A percentile compares a stretch with the other conserved stretches of the same genome.
These are phyloP conservation scores for Rhinoraja longicauda DNA, from an alignment of 2,797 vertebrate species.

Conservation along the genomic window DNA sequence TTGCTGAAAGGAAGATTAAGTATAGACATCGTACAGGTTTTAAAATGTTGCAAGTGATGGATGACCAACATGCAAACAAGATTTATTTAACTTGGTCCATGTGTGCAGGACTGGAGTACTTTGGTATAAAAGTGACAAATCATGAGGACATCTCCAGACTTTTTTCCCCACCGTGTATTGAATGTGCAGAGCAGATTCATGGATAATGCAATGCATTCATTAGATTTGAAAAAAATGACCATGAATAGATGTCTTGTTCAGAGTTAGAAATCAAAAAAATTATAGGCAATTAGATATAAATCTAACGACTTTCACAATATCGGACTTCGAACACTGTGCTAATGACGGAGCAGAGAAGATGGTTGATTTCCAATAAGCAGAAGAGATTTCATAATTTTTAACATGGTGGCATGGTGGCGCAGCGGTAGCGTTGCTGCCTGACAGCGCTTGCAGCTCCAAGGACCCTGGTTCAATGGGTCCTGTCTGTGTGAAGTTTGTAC, in stretches of 20 bases:
- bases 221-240: neutral
- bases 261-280: neutral
- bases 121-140: neutral
- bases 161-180: neutral
- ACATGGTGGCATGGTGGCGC: too few relatives aligned
- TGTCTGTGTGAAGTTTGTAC: too few relatives aligned
- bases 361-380: neutral
- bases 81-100: slow-evolving; percentile 7
- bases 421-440: too few relatives aligned
- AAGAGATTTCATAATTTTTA: too few relatives aligned
- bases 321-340: neutral
- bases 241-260: neutral
- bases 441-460: too few relatives aligned
- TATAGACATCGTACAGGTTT: neutral
- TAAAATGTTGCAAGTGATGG: slow-evolving; percentile 11
- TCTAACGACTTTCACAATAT: neutral
- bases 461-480: too few relatives aligned
- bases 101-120: neutral
- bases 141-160: neutral
- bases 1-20: neutral
- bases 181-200: neutral
- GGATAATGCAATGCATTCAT: neutral
- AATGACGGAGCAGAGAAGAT: neutral
- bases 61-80: neutral
- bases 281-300: neutral